Base-by-base conservation (phyloP, 2,888 invertebrate genomes). In the Parochlus steinenii region DNA sequence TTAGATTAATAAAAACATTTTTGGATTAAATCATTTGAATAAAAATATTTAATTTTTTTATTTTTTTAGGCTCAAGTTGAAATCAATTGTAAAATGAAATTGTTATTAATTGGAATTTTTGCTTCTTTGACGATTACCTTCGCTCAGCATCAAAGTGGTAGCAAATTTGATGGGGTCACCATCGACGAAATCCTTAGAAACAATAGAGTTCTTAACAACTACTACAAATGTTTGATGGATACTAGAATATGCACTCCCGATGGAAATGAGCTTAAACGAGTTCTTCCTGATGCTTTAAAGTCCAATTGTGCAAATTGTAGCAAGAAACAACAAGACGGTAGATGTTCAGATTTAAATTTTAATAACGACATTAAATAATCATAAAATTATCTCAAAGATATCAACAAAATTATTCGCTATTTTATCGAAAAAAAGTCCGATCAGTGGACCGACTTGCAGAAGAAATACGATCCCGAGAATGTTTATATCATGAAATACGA, bases 231-330 rank as follows among this genome's bases (percentile, higher is more conserved):
- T 46, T 47, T 79, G 6, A 45, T 76, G 46, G 73, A 69, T 0
- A 61, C 54, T 37, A 71, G 69, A 6, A 67, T 62, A 37, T 79
- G 79, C 54, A 74, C 68, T 5, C 63, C 74, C 8, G 77, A 78
- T 42, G 77, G 68, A 40, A 65, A 67, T 42, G 74, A 74, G 52
- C 56, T 80, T 8, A 80, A 74, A 61, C 62, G 75, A 71, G 51
- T 65, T 2, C 60, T 82, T 3, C 79, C 80, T 1, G 81, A 82
- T 43, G 81, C 81, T 1, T 53, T 80, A 26, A 56, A 65, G 42
- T 70, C 67, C 3, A 71, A 71, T 32, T 81, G 80, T 52, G 46
- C 48, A 36, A 74, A 75, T 50, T 81, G 80, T 50, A 74, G n/a
- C n/a, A n/a, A n/a, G n/a, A n/a, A n/a, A n/a, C n/a, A n/a, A n/a